A percentile compares a stretch with the other conserved stretches of the same genome.
phyloP scores from a whole-genome alignment of 2,113 vertebrate species.

The Rhinopomastus cyanomelas region DNA sequence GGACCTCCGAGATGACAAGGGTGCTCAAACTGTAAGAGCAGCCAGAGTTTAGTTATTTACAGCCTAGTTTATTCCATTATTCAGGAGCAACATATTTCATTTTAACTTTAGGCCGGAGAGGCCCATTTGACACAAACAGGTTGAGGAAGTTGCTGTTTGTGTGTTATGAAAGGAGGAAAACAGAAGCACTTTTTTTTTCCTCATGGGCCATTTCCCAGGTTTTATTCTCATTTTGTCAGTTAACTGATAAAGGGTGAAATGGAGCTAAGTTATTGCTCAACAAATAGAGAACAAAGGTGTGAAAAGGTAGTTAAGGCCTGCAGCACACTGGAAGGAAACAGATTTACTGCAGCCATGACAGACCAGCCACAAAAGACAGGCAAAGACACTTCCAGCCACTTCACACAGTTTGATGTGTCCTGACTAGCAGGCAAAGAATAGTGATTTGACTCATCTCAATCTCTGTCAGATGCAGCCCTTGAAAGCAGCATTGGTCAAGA shows the following conservation, averaged over 20 bases:
- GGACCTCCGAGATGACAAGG: not conserved
- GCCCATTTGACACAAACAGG: not conserved
- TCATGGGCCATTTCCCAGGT: not conserved
- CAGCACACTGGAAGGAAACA: not conserved
- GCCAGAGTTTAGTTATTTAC: not conserved
- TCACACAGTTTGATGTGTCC: not conserved
- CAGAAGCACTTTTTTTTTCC: not conserved
- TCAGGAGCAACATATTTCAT: not conserved
- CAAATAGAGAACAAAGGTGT: not conserved
- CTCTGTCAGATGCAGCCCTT: not conserved
- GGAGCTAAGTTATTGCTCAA: not conserved
- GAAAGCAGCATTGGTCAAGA: not conserved
- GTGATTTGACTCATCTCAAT: not conserved
- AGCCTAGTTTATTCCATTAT: not conserved
- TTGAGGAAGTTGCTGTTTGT: not conserved
- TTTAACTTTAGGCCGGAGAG: not conserved
- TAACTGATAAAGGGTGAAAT: not conserved
- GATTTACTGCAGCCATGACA: not conserved
- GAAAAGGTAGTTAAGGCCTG: not conserved
- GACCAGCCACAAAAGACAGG: not conserved
- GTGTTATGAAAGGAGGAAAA: not conserved
- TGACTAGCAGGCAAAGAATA: not conserved
- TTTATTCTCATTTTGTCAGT: not conserved
- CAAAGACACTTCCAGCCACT: not conserved
- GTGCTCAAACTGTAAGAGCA: not conserved